Evolutionary conservation across 2,797 vertebrate species (phyloP).

Genomic region (Pachyuromys duprasi): DNA sequence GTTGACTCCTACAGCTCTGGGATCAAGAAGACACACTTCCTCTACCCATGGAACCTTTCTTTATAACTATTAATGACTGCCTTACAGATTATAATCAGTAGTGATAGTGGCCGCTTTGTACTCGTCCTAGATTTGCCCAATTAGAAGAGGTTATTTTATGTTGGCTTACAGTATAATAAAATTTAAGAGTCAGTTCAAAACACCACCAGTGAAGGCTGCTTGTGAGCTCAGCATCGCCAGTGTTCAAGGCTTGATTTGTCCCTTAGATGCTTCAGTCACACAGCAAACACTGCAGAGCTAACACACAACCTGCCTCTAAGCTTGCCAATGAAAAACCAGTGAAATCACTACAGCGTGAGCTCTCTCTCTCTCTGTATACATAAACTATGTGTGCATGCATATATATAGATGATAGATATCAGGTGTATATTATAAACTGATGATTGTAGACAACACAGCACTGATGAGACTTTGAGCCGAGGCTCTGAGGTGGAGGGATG

Average conservation of each 20-base stretch:
- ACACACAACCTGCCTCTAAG: background rate
- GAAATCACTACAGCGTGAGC: background rate
- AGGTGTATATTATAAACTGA: no score
- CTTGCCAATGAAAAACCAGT: background rate
- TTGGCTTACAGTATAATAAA: background rate
- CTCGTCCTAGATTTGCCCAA: background rate
- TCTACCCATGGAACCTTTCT: background rate
- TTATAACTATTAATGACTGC: background rate
- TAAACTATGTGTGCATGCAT: no score
- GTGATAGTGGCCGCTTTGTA: background rate
- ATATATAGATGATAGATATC: no score
- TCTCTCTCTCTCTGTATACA: no score
- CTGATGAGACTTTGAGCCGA: background rate
- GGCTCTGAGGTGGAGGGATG: background rate
- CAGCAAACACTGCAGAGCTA: background rate
- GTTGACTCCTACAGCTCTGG: background rate
- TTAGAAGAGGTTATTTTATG: background rate
- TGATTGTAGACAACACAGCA: background rate
- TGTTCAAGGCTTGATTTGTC: background rate
- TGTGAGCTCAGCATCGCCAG: background rate
- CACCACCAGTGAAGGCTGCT: background rate
- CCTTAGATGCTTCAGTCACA: background rate
- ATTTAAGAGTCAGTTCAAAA: background rate
- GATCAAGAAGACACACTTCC: background rate
- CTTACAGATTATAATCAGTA: background rate